Percentiles rank a stretch among this genome's conserved stretches.
Evolutionary conservation across 2,797 vertebrate species (phyloP).

Genomic region (Picus viridis): DNA sequence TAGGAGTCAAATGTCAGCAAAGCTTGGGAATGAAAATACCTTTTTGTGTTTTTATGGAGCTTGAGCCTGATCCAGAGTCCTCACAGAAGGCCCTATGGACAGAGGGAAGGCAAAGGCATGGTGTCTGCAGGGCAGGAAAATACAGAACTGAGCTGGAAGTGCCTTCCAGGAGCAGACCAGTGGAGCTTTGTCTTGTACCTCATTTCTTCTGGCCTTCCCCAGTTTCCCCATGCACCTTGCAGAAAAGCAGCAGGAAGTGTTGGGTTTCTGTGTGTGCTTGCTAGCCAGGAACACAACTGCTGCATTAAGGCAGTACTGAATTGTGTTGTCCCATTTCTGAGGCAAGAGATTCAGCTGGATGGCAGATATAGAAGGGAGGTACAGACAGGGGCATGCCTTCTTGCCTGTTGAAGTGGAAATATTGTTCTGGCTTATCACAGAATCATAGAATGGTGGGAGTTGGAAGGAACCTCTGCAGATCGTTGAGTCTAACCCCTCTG

Average conservation of each 20-base stretch:
- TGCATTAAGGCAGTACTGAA: neutral
- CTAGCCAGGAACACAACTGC: fast-evolving
- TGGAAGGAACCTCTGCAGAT: no score
- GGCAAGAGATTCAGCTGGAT: neutral
- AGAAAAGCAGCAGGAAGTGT: neutral
- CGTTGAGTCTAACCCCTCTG: no score
- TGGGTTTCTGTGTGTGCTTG: neutral
- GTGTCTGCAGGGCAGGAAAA: neutral
- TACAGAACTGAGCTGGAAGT: neutral
- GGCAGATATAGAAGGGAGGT: neutral
- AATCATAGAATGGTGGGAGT: no score
- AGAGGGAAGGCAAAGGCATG: neutral
- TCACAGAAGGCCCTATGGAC: neutral
- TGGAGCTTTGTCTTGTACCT: neutral
- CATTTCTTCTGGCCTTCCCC: neutral
- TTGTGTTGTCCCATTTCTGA: neutral
- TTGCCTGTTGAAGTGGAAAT: neutral
- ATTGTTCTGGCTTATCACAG: neutral
- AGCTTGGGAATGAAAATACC: neutral
- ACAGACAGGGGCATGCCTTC: neutral
- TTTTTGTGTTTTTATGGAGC: neutral
- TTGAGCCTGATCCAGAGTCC: neutral
- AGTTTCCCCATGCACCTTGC: neutral
- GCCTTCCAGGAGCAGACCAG: neutral
- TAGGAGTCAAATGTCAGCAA: neutral